Evolutionary conservation across 2,113 vertebrate species (phyloP), one percentile per base, ranked within the genome.

Genomic region (Zapus hudsonius): DNA sequence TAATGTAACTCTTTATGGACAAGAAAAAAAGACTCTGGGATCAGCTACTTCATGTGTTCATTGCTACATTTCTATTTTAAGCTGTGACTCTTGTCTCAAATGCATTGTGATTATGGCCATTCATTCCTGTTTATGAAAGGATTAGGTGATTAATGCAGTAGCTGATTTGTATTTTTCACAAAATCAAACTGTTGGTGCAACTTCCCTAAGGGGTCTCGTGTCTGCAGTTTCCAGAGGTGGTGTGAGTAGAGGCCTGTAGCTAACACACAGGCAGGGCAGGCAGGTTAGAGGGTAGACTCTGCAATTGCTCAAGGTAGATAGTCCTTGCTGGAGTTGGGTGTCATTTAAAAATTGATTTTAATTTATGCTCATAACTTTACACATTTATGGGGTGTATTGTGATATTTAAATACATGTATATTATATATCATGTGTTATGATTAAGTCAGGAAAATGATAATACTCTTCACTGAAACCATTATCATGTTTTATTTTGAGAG

Each of bases 1-100:
- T n/a, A n/a, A n/a, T n/a, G n/a, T n/a, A n/a, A n/a, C n/a, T n/a
- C n/a, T n/a, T n/a, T n/a, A n/a, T n/a, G n/a, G n/a, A n/a, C n/a
- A n/a, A n/a, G n/a, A n/a, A n/a, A n/a, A n/a, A n/a, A 59, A 29
- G 44, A 67, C 7, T 88, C 13, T 81, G 44, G 47, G 57, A 76
- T 91, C 36, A 76, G 61, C 76, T 92, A 61, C 87, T 44, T 40
- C 72, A 40, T 79, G 84, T 90, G n/a, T 72, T 80, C 55, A 52
- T 63, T 57, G 94, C 80, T 90, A 42, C 16, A 36, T 89, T 90
- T 72, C 73, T 80, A 25, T 82, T 81, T 92, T 69, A 83, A 91
- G 63, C 76, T 69, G 23, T 81, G 23, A 20, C 36, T 87, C 47
- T 92, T 84, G 89, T 89, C 59, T 73, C 55, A 82, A 64, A n/a